These are phyloP conservation scores for Pantelozetes paolii DNA, from an alignment of 2,888 invertebrate genomes.

Conservation along the genomic window DNA sequence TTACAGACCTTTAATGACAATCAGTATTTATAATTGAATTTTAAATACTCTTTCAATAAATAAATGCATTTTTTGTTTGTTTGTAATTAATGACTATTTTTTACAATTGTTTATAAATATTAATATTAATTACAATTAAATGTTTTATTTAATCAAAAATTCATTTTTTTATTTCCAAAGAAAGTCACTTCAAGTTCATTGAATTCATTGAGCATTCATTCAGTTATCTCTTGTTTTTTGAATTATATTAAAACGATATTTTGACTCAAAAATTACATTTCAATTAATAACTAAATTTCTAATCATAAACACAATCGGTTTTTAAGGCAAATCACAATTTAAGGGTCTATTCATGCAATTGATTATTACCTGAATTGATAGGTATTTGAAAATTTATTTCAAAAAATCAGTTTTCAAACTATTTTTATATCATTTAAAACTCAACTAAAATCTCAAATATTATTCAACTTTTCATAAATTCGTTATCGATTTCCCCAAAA, in stretches of 20 bases:
- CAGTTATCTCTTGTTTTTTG: neutral
- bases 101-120: neutral
- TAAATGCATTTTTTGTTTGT: no score
- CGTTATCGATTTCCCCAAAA: no score
- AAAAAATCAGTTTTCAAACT: no score
- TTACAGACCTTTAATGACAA: no score
- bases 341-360: no score
- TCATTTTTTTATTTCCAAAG: neutral
- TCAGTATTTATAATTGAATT: neutral
- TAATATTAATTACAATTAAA: neutral
- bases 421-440: no score
- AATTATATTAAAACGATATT: neutral
- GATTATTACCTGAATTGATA: no score
- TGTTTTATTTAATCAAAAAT: neutral
- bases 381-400: no score
- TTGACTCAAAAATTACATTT: neutral
- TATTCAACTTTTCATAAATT: no score
- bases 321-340: no score
- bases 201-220: slow-evolving; percentile 19
- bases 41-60: neutral
- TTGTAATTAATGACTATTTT: neutral
- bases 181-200: neutral
- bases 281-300: neutral
- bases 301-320: neutral
- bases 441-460: no score